Base-by-base conservation (phyloP, 2,113 vertebrate species). In the Poecilia latipinna region DNA sequence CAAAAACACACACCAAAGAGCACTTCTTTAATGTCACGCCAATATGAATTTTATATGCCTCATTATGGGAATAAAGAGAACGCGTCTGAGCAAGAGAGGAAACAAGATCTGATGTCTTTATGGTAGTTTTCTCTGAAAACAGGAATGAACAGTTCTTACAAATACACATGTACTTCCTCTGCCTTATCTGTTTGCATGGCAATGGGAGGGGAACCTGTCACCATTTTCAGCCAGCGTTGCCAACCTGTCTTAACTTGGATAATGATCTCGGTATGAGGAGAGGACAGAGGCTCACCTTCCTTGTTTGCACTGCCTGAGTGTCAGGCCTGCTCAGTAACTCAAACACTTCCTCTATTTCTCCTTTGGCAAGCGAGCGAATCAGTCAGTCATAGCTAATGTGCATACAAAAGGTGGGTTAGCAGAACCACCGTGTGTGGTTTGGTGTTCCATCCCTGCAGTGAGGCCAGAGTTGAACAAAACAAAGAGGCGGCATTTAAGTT, bases 141-240 rank as follows among this genome's bases (percentile, higher is more conserved):
- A 32, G 26, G 17, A 60, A 24, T 4, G 12, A 57, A 65, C 3
- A 26, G 51, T 69, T 12, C n/a, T 65, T 22, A 51, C 6, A 72
- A 42, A 73, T 6, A 63, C 17, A 3, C 11, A 28, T 10, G 13
- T 26, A 62, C 62, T 70, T 67, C 65, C 60, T 72, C 15, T 28
- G 24, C 12, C 57, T 75, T 62, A 42, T 68, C 62, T 26, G 11
- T 65, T 48, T 61, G 29, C 72, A 62, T 4, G 32, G 75, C 54
- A 71, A 78, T 65, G 69, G 37, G 65, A 66, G 22, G 5, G n/a
- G n/a, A 57, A 65, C 61, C 87, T 79, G 26, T 89, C 82, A 82
- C 48, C 77, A 44, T 1, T 8, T 61, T 35, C 3, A 57, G 63
- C 48, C 33, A 37, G 61, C 12, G 24, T 48, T 54, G 63, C 62